Percentiles rank a stretch among this genome's conserved stretches.
These are phyloP conservation scores for Rhagophthalmus giganteus DNA, from an alignment of 2,888 invertebrate species.

Conservation along the genomic window DNA sequence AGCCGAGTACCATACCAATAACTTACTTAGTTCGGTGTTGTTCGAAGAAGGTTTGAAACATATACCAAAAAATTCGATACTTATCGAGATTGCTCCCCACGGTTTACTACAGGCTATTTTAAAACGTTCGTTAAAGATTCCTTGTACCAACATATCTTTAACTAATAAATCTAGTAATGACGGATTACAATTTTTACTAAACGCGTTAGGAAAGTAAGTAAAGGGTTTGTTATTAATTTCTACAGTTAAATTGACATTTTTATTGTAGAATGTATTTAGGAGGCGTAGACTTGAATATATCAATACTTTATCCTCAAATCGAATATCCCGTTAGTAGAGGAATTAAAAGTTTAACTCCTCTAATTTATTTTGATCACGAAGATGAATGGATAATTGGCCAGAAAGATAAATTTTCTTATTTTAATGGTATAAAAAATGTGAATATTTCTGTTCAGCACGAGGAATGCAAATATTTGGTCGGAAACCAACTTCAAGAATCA, in stretches of 20 bases:
- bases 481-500: conserved; percentile 49
- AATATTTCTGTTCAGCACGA: conserved; percentile 59
- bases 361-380: conserved; percentile 87
- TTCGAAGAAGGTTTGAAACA: conserved; percentile 81
- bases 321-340: conserved; percentile 84
- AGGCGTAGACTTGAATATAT: conserved; percentile 76
- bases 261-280: conserved; percentile 71
- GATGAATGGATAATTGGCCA: conserved; percentile 68
- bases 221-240: too few species aligned
- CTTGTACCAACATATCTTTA: conserved; percentile 70
- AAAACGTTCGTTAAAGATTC: conserved; percentile 70
- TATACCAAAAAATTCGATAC: conserved; percentile 79
- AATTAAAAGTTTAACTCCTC: conserved; percentile 81
- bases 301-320: conserved; percentile 75
- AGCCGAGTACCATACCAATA: conserved; percentile 70
- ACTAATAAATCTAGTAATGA: conserved; percentile 73
- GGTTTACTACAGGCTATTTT: conserved; percentile 86
- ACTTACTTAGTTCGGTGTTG: conserved; percentile 67
- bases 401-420: conserved; percentile 48
- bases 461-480: conserved; percentile 48
- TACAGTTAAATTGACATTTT: too few species aligned
- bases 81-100: conserved; percentile 89
- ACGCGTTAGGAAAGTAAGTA: conserved; percentile 67
- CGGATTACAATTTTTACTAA: conserved; percentile 63
- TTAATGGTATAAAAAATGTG: conserved; percentile 47